Conservation (phyloP, 2,113 vertebrate species). For the Felis chaus region DNA sequence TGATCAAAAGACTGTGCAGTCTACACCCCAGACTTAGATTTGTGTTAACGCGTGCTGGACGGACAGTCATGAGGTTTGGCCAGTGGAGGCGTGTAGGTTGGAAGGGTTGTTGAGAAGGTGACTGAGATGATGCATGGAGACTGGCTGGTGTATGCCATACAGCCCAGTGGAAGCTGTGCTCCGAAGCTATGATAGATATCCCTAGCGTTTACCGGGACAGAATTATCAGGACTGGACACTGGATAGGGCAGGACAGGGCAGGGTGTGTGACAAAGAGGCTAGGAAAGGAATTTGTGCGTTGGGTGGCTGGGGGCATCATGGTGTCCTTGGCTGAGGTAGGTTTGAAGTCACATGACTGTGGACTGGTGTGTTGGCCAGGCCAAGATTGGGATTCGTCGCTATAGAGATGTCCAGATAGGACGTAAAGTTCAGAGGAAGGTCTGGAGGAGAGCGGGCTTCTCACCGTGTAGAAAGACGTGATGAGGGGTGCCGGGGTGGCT, state of each 20-base stretch:
- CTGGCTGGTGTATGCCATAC: background rate
- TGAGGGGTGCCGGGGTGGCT: too few relatives aligned
- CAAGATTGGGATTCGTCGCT: too few relatives aligned
- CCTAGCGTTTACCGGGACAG: fast-evolving
- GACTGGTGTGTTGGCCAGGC: too few relatives aligned
- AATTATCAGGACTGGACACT: background rate
- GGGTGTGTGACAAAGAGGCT: background rate
- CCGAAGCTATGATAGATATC: background rate
- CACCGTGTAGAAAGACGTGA: background rate
- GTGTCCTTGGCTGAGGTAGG: background rate
- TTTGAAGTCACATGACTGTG: background rate
- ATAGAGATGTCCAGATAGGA: background rate
- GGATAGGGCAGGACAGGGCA: background rate
- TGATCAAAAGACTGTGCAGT: background rate
- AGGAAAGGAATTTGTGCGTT: background rate
- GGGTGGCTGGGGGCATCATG: background rate
- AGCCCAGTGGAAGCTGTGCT: background rate
- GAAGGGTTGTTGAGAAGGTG: background rate
- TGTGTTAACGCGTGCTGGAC: background rate
- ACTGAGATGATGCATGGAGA: background rate
- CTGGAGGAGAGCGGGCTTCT: background rate
- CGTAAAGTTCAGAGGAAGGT: background rate
- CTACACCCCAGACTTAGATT: background rate
- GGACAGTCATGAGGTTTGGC: background rate
- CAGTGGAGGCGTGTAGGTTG: background rate